Evolutionary conservation across 2,797 vertebrate species (phyloP), one percentile per base, ranked within the genome.

Genomic region (Parambassis ranga): DNA sequence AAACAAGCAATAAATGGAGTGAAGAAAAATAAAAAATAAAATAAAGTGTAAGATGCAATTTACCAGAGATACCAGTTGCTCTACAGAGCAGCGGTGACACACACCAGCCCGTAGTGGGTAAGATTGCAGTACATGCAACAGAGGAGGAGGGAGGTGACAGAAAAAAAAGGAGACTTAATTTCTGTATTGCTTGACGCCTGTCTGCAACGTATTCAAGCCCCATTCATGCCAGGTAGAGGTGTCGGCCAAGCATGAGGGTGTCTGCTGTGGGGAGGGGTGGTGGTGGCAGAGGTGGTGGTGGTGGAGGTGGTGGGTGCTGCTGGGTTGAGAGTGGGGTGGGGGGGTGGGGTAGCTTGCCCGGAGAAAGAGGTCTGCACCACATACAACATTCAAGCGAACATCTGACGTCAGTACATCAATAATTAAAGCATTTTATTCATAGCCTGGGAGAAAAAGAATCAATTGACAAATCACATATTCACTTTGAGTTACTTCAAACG

Each of bases 381-480:
- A 92, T 92, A 77, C 85, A 92, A 91, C 90, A 92, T 91, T 92
- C 81, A 91, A 90, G 90, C 81, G 75, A 87, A 90, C 83, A 77
- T 88, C 85, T 93, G 91, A 92, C 89, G 92, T 93, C 90, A 92
- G 90, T 65, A 60, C 90, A 92, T 94, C 81, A 92, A 94, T 94
- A 93, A 93, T 93, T 91, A 91, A 93, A 88, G 87, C 71, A 73
- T 91, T 92, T 93, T 92, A 93, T 93, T 93, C 92, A 93, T 93
- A 93, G 91, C 90, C 90, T 91, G 91, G 86, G 92, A 92, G 87
- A 81, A 91, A 91, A 93, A 88, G 90, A 94, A 93, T 93, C 93
- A 93, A 95, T 93, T 93, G 91, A 93, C 90, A 93, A 94, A 93
- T 94, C 90, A 92, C 87, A 92, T 82, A 91, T 93, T 93, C 91